Base-by-base conservation (phyloP, 2,797 vertebrate species). In the Eleutherodactylus coqui region DNA sequence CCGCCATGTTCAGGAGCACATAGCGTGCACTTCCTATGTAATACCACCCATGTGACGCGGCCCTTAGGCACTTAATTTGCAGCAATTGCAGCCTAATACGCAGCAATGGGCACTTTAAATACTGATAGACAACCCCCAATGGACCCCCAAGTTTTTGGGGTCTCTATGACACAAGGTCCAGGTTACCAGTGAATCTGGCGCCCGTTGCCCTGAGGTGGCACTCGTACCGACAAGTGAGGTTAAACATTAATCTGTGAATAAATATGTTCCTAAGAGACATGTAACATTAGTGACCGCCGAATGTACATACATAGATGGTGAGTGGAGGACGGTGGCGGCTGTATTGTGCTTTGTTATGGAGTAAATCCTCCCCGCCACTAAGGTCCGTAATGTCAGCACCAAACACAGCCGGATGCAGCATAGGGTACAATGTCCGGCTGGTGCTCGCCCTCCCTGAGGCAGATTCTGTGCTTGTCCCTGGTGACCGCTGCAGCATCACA, bases 401-500 rank as follows among this genome's bases (percentile, higher is more conserved):
- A 64, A 72, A 17, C 13, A 32, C 60, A 64, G 14, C 60, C 62
- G 62, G 62, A 5, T 36, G 51, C 36, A 38, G 51, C 41, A 11
- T 36, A 49, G 38, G 60, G 49, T 58, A 32, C 36, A 53, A 58
- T 36, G 43, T 51, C 67, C 24, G 21, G 36, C n/a, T 41, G 34
- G 34, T 32, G 34, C 60, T 49, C 34, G 34, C 64, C 64, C 64
- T 69, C 64, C 64, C 64, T 69, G 64, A 69, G 64, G 64, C 64
- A 69, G 64, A 69, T 69, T 69, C 34, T 81, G 60, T 81, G 60
- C 43, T 67, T 19, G 49, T 49, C 38, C 51, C 49, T 36, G 73
- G 27, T 32, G 43, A 73, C 11, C 45, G 2, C 60, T 64, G 29
- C 83, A 89, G 69, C 83, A 90, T 98, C 95, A 99, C 88, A 96